Conservation (phyloP, 2,888 invertebrate species). For the Polymixis lichenea region DNA sequence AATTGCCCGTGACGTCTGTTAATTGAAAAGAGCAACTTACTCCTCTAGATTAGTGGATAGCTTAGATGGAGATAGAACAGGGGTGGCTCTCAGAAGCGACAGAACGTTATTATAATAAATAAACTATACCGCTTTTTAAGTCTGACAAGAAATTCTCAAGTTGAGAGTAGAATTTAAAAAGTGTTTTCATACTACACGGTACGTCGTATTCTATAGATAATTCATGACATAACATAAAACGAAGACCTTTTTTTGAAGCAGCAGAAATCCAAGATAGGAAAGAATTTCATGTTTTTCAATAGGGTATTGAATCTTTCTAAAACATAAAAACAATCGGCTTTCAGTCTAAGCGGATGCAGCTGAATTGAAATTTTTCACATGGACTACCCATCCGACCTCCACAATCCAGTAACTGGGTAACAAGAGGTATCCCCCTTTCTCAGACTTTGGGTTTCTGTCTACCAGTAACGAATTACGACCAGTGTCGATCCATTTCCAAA, state of each 20-base stretch:
- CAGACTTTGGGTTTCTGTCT: too few relatives aligned
- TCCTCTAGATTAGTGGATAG: slow-evolving; percentile 72
- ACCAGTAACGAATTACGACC: too few relatives aligned
- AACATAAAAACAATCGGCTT: too few relatives aligned
- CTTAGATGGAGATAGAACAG: slow-evolving; percentile 45
- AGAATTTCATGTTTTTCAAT: too few relatives aligned
- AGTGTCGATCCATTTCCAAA: too few relatives aligned
- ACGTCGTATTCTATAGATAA: not conserved
- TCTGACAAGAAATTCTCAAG: slow-evolving; percentile 6
- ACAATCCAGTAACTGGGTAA: too few relatives aligned
- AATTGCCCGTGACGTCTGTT: slow-evolving; percentile 76
- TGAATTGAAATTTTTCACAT: too few relatives aligned
- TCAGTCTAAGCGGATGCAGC: too few relatives aligned
- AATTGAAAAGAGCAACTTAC: slow-evolving; percentile 78
- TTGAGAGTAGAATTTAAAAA: slow-evolving; percentile 2
- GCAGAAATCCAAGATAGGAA: not conserved
- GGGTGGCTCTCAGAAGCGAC: slow-evolving; percentile 1
- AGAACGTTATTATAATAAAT: slow-evolving; percentile 25
- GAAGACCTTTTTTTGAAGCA: not conserved
- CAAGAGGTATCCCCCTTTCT: too few relatives aligned
- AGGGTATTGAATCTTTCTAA: too few relatives aligned
- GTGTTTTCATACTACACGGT: not conserved
- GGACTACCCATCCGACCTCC: too few relatives aligned
- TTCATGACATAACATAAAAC: not conserved
- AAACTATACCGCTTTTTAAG: slow-evolving; percentile 31